Conservation (phyloP, 2,797 vertebrate species). For the Acridotheres tristis region DNA sequence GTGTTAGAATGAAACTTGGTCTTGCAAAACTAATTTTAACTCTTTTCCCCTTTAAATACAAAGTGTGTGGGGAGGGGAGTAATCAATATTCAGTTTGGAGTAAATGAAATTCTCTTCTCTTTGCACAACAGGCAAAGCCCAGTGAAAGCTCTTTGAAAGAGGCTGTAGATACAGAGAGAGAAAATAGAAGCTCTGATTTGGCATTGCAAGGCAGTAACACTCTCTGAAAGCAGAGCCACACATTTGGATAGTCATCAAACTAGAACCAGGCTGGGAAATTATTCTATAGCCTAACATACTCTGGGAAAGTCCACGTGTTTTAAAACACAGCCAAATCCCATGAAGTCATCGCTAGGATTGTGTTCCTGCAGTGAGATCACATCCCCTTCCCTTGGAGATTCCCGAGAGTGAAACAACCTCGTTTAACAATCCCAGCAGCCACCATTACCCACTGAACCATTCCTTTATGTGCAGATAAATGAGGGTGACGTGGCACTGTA, state of each 20-base stretch:
- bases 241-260: background rate
- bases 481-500: constrained; percentile 41
- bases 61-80: background rate
- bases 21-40: background rate
- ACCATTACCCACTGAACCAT: background rate
- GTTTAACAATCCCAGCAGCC: background rate
- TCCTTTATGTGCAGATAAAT: background rate
- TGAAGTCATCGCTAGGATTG: background rate
- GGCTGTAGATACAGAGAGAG: background rate
- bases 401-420: fast-evolving
- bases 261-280: background rate
- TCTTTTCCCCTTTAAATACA: background rate
- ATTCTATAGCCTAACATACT: fast-evolving
- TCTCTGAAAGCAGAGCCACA: background rate
- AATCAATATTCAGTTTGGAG: background rate
- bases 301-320: background rate
- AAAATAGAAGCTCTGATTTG: background rate
- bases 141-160: background rate
- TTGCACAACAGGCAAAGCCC: background rate
- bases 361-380: background rate
- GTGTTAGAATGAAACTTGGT: fast-evolving
- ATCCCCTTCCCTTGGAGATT: background rate
- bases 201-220: background rate
- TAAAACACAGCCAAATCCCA: background rate
- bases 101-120: background rate